Evolutionary conservation across 2,113 vertebrate genomes (phyloP), one percentile per base, ranked within the genome.

Genomic region (Protobothrops mucrosquamatus): DNA sequence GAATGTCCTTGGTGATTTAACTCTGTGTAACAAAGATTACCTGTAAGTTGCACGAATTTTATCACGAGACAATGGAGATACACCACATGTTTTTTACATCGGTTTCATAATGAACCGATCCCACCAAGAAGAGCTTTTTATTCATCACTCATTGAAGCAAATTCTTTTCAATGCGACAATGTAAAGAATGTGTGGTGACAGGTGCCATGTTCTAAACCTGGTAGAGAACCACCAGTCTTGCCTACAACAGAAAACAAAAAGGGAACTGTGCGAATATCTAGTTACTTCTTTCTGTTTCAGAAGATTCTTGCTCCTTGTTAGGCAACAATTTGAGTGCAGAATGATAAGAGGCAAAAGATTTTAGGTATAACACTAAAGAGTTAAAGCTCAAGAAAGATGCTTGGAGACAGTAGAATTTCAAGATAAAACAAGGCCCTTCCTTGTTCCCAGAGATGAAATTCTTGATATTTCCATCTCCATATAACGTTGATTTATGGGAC

Each of bases 401-500:
- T 57, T 91, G 64, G 55, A 93, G 59, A 43, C 52, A 94, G 94
- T 95, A 96, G 92, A 57, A 95, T 74, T 87, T 93, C 93, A 94
- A 92, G 92, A 90, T 12, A 89, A 51, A 39, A 81, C 95, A 92
- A 93, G 88, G 93, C n/a, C 95, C 94, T 91, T n/a, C 56, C 93
- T 64, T 90, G 1, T 92, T 96, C 96, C 92, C 92, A 95, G 96
- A 95, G 96, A 94, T 52, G 88, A 94, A 96, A 96, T 96, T 93
- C 94, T 88, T 94, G 90, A 89, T 95, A 74, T 93, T 97, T 96
- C 93, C 94, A 48, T 23, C 69, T 86, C n/a, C 24, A 24, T 93
- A 86, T 94, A 95, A 95, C 96, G 94, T 92, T 81, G 95, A 95
- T 96, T 95, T 96, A 97, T 94, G 95, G 95, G 61, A n/a, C 85